A percentile compares a stretch with the other conserved stretches of the same genome.
Evolutionary conservation across 2,113 vertebrate species (phyloP).

Genomic region (Rissa tridactyla): DNA sequence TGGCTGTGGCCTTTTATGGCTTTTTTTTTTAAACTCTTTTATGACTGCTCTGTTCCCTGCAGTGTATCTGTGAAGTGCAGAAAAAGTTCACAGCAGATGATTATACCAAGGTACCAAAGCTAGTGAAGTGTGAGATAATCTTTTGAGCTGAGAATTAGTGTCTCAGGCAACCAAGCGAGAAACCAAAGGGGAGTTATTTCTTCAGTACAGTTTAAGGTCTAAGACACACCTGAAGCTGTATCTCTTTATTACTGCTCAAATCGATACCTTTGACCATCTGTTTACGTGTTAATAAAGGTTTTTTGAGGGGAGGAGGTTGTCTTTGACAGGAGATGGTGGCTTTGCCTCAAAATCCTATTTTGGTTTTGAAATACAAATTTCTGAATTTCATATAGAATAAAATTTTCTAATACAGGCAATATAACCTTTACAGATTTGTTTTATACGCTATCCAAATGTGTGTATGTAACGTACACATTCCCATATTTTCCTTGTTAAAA

Average conservation of each 20-base stretch:
- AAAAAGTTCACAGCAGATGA: constrained; percentile 73
- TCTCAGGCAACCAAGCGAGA: constrained; percentile 62
- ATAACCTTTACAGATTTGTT: not conserved
- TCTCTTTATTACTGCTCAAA: constrained; percentile 39
- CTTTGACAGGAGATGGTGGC: not conserved
- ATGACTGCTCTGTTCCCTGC: constrained; percentile 57
- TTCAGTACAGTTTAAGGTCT: constrained; percentile 60
- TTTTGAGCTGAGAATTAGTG: constrained; percentile 72
- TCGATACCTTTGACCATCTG: constrained; percentile 40
- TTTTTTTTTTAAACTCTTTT: not conserved
- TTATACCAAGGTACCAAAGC: constrained; percentile 63
- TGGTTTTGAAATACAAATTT: not conserved
- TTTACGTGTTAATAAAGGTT: constrained; percentile 19
- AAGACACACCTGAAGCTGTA: constrained; percentile 46
- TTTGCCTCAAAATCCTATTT: not conserved
- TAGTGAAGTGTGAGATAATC: constrained; percentile 73
- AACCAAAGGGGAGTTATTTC: constrained; percentile 65
- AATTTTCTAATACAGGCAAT: not conserved
- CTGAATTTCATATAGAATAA: not conserved
- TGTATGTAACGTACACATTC: not conserved
- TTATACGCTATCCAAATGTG: not conserved
- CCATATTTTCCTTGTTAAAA: not conserved
- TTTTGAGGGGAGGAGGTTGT: not conserved
- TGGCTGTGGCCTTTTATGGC: constrained; percentile 43
- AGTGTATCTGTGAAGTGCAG: constrained; percentile 63